A percentile compares a stretch with the other conserved stretches of the same genome.
Conservation (phyloP, 2,888 invertebrate species). For the Phymatocera aterrima region DNA sequence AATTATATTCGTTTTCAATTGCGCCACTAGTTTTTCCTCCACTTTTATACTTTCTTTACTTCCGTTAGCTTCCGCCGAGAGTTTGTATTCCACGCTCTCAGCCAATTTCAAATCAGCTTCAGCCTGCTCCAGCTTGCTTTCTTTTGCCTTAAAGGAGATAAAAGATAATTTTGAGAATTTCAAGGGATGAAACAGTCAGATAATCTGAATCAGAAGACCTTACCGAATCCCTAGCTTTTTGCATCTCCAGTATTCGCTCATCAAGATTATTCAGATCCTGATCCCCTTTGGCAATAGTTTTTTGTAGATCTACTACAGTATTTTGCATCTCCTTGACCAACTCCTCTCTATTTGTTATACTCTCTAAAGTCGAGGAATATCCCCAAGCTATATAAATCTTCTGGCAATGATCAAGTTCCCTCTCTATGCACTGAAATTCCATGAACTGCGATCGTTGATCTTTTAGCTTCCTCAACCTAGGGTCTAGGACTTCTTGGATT, state of each 20-base stretch:
- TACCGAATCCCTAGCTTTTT: conserved; percentile 82
- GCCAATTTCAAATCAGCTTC: conserved; percentile 80
- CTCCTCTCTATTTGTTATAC: conserved; percentile 76
- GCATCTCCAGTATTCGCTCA: conserved; percentile 79
- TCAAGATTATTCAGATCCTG: conserved; percentile 78
- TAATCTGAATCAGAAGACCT: conserved; percentile 54
- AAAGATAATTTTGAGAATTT: background rate
- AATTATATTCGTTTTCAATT: conserved; percentile 80
- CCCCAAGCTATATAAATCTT: conserved; percentile 86
- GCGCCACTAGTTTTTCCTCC: conserved; percentile 82
- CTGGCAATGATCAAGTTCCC: conserved; percentile 89
- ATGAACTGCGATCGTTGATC: conserved; percentile 90
- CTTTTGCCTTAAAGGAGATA: conserved; percentile 78
- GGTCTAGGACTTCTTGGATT: conserved; percentile 91
- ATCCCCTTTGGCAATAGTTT: conserved; percentile 78
- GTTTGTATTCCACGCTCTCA: conserved; percentile 83
- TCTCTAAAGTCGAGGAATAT: conserved; percentile 78
- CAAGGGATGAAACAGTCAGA: background rate
- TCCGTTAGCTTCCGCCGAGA: conserved; percentile 80
- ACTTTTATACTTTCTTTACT: conserved; percentile 81
- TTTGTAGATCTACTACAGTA: conserved; percentile 77
- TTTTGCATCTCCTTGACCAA: conserved; percentile 78
- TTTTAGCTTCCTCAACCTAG: conserved; percentile 89
- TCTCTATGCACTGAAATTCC: conserved; percentile 90
- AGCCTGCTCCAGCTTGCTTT: conserved; percentile 80